Percentiles rank a stretch among this genome's conserved stretches.
phyloP scores from a whole-genome alignment of 2,113 vertebrate genomes.

The Amblyornis subalaris region DNA sequence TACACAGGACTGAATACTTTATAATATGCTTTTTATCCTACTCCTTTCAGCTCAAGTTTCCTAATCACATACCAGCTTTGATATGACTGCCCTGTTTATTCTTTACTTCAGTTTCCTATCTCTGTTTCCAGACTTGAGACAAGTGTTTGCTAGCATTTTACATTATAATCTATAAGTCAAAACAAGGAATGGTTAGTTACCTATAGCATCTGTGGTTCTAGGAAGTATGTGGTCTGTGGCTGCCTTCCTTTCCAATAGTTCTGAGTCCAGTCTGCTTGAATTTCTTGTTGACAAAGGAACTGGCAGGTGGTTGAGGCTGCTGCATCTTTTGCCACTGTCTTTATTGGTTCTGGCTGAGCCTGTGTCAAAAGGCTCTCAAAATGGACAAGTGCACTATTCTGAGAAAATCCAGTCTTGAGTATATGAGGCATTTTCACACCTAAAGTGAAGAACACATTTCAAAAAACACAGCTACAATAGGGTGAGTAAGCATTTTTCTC shows the following conservation, averaged over 20 bases:
- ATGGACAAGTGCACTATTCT: not conserved
- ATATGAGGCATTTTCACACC: conserved; percentile 9
- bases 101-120: not conserved
- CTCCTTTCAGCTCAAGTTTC: not conserved
- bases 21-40: not conserved
- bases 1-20: not conserved
- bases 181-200: conserved; percentile 5
- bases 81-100: not conserved
- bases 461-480: conserved; percentile 15
- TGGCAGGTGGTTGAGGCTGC: conserved; percentile 29
- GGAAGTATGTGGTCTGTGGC: conserved; percentile 19
- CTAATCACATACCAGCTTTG: not conserved
- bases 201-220: not conserved
- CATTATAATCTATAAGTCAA: not conserved
- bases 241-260: conserved; percentile 25
- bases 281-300: conserved; percentile 28
- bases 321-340: conserved; percentile 16
- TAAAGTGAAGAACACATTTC: conserved; percentile 21
- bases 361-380: conserved; percentile 32
- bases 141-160: not conserved
- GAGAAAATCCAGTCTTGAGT: conserved; percentile 23
- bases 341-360: conserved; percentile 30
- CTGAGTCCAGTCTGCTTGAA: conserved; percentile 32
- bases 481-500: conserved; percentile 29
- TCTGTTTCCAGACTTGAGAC: not conserved